Percentiles rank a stretch among this genome's conserved stretches.
phyloP scores from a whole-genome alignment of 2,113 vertebrate species.

The Urocitellus parryii region DNA sequence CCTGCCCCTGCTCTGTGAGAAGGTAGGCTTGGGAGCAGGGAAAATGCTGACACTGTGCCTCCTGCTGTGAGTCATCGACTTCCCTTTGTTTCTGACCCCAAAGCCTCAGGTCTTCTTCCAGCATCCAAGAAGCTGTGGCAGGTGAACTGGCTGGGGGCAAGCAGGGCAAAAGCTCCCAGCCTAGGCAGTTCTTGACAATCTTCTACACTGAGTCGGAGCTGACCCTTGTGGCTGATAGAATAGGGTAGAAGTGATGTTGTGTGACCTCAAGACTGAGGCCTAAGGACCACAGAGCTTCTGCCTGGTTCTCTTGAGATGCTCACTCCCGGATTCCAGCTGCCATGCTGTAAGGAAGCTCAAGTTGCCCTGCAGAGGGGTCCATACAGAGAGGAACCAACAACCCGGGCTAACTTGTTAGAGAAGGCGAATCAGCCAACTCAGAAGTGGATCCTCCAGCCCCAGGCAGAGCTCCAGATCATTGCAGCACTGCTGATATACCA shows the following conservation, averaged over 20 bases:
- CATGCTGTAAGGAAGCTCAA: not conserved
- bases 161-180: not conserved
- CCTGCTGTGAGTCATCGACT: not conserved
- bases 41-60: not conserved
- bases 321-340: not conserved
- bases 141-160: not conserved
- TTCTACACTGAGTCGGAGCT: not conserved
- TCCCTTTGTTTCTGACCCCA: not conserved
- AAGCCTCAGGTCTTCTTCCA: not conserved
- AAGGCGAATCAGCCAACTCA: not conserved
- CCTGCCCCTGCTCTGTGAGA: not conserved
- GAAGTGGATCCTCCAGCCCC: not conserved
- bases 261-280: not conserved
- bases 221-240: not conserved
- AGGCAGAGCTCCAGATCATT: not conserved
- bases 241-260: not conserved
- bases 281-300: not conserved
- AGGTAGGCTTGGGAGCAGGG: not conserved
- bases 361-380: not conserved
- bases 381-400: not conserved
- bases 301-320: not conserved
- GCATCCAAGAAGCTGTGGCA: not conserved
- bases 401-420: not conserved
- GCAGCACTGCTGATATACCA: not conserved
- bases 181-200: not conserved